These are phyloP conservation scores for Catocala fraxini DNA, from an alignment of 2,888 invertebrate genomes.

Conservation along the genomic window DNA sequence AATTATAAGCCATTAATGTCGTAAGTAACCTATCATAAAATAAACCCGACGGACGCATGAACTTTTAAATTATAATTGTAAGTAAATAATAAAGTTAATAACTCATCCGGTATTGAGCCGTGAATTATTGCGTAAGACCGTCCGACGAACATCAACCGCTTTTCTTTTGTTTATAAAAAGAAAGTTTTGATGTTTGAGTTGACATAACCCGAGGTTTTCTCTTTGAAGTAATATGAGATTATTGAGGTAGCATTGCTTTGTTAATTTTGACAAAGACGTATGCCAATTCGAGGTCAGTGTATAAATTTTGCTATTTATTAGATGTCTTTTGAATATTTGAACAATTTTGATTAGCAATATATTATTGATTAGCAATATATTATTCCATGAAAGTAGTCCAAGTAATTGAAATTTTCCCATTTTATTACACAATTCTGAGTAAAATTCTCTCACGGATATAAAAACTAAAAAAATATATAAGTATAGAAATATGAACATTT, in stretches of 20 bases:
- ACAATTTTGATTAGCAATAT: not conserved
- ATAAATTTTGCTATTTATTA: too few relatives aligned
- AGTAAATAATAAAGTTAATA: conserved; percentile 18
- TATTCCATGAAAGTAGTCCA: too few relatives aligned
- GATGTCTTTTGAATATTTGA: too few relatives aligned
- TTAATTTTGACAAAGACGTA: not conserved
- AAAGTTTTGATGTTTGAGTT: conserved; percentile 37
- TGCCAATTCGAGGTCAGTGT: not conserved
- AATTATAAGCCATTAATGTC: not conserved
- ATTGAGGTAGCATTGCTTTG: not conserved
- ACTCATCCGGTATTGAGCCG: conserved; percentile 1
- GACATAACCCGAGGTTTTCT: conserved; percentile 41
- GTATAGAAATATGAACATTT: conserved; percentile 31
- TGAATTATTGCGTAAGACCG: conserved; percentile 39
- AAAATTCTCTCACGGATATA: conserved; percentile 14
- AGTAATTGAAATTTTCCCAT: too few relatives aligned
- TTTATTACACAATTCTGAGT: conserved; percentile 2
- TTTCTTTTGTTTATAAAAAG: conserved; percentile 50
- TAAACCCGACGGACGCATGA: conserved; percentile 1
- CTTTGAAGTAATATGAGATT: conserved; percentile 14
- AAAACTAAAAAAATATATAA: conserved; percentile 17
- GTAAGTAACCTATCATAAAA: conserved; percentile 5
- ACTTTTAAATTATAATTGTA: conserved; percentile 14
- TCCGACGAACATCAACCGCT: conserved; percentile 20
- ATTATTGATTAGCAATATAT: not conserved